These are phyloP conservation scores for Orchestia grillus DNA, from an alignment of 1,140 invertebrate species.

Conservation along the genomic window DNA sequence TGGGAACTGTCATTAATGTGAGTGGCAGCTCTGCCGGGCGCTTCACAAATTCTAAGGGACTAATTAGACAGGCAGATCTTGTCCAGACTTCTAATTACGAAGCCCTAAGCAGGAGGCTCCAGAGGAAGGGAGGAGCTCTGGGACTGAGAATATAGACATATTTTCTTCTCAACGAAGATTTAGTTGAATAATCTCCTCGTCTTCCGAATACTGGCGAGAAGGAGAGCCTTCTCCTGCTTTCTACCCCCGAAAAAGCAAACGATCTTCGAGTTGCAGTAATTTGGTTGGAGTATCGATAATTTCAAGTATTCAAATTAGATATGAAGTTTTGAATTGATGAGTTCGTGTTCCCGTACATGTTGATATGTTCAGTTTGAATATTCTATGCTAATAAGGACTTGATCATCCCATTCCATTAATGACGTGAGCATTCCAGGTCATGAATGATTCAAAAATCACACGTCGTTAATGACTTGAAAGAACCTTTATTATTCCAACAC, in stretches of 20 bases:
- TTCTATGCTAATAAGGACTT: too few relatives aligned
- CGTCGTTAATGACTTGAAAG: too few relatives aligned
- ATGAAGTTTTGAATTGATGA: too few relatives aligned
- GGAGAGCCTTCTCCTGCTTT: background rate
- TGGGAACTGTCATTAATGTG: background rate
- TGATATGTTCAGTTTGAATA: too few relatives aligned
- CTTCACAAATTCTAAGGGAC: constrained; percentile 7
- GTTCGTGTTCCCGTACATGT: too few relatives aligned
- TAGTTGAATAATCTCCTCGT: background rate
- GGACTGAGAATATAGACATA: background rate
- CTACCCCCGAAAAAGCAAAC: background rate
- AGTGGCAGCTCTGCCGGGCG: background rate
- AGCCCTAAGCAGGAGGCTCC: background rate
- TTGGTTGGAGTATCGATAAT: too few relatives aligned
- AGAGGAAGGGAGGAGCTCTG: background rate
- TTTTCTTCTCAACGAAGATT: background rate
- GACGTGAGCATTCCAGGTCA: too few relatives aligned
- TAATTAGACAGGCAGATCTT: background rate
- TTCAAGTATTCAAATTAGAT: too few relatives aligned
- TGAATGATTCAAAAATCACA: too few relatives aligned
- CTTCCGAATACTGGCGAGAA: background rate
- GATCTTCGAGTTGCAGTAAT: too few relatives aligned
- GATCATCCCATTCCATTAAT: too few relatives aligned
- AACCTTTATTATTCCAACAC: too few relatives aligned
- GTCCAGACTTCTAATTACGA: background rate